Conservation (phyloP, 2,797 vertebrate genomes). For the Propithecus deckenii region DNA sequence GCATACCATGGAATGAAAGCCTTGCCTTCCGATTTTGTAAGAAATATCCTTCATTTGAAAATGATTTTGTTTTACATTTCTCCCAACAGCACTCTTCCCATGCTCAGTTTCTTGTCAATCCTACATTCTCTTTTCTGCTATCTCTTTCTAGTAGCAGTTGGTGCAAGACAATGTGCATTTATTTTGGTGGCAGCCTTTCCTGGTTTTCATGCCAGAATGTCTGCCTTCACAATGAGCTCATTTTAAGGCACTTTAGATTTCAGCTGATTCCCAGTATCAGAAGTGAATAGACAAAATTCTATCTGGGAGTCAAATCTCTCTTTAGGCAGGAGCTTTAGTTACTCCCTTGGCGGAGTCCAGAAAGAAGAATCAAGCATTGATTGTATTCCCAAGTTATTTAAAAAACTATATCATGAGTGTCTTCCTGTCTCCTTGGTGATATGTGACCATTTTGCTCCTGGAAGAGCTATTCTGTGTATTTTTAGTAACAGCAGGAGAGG, state of each 20-base stretch:
- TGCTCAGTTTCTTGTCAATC: conserved; percentile 35
- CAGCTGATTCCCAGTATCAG: conserved; percentile 53
- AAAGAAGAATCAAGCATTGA: conserved; percentile 18
- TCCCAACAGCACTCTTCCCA: neutral
- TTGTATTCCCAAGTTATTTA: conserved; percentile 50
- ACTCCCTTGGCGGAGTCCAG: conserved; percentile 29
- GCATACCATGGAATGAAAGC: conserved; percentile 27
- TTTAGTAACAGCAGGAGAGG: conserved; percentile 67
- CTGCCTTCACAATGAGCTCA: conserved; percentile 72
- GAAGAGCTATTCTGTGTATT: conserved; percentile 50
- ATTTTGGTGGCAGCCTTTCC: conserved; percentile 63
- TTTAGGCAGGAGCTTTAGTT: conserved; percentile 49
- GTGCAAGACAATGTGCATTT: conserved; percentile 69
- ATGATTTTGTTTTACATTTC: conserved; percentile 24
- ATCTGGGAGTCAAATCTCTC: conserved; percentile 48
- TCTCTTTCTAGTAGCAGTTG: conserved; percentile 69
- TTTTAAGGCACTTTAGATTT: conserved; percentile 68
- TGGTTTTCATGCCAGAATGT: conserved; percentile 64
- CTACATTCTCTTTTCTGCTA: conserved; percentile 40
- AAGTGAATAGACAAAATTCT: conserved; percentile 57
- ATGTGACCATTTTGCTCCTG: conserved; percentile 51
- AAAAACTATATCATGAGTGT: conserved; percentile 36
- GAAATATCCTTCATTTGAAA: conserved; percentile 47
- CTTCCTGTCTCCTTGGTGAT: conserved; percentile 59
- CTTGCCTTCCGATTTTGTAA: conserved; percentile 47